Percentiles rank a stretch among this genome's conserved stretches.
Conservation (phyloP, 2,888 invertebrate genomes). For the Amblyteles armatorius region DNA sequence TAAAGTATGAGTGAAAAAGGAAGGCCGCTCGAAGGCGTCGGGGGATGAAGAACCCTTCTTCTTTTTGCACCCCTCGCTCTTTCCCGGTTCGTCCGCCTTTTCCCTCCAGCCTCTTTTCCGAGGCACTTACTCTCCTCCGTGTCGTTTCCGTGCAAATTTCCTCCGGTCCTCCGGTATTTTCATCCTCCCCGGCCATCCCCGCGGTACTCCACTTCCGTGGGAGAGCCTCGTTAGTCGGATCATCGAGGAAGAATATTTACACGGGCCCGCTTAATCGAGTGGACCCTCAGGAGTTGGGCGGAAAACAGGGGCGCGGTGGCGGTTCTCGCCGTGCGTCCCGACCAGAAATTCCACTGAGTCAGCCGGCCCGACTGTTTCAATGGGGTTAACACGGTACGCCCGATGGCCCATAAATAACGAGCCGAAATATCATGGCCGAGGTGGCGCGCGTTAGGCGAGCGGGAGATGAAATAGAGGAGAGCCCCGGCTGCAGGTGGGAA, state of each 20-base stretch:
- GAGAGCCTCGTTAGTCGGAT: slow-evolving; percentile 64
- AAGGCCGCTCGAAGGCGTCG: slow-evolving; percentile 58
- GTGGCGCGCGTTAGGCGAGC: slow-evolving; percentile 22
- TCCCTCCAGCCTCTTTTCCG: slow-evolving; percentile 21
- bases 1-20: slow-evolving; percentile 47
- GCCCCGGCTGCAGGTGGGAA: slow-evolving; percentile 42
- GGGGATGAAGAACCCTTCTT: slow-evolving; percentile 39
- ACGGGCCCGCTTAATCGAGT: slow-evolving; percentile 59
- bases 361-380: not conserved
- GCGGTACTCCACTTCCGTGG: slow-evolving; percentile 41
- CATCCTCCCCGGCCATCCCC: not conserved
- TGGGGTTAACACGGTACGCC: not conserved
- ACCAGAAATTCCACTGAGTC: not conserved
- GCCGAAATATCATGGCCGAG: slow-evolving; percentile 54
- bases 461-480: slow-evolving; percentile 42
- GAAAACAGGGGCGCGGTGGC: too few relatives aligned
- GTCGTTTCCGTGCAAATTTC: slow-evolving; percentile 72
- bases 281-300: slow-evolving; percentile 44
- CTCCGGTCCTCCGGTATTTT: slow-evolving; percentile 37
- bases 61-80: slow-evolving; percentile 42
- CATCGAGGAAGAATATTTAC: slow-evolving; percentile 67
- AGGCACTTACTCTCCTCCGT: slow-evolving; percentile 48
- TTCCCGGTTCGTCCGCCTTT: slow-evolving; percentile 53
- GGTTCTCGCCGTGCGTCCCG: not conserved
- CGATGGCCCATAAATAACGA: slow-evolving; percentile 59